A percentile compares a stretch with the other conserved stretches of the same genome.
phyloP scores from a whole-genome alignment of 1,140 invertebrate genomes.

The Parasteatoda tepidariorum region DNA sequence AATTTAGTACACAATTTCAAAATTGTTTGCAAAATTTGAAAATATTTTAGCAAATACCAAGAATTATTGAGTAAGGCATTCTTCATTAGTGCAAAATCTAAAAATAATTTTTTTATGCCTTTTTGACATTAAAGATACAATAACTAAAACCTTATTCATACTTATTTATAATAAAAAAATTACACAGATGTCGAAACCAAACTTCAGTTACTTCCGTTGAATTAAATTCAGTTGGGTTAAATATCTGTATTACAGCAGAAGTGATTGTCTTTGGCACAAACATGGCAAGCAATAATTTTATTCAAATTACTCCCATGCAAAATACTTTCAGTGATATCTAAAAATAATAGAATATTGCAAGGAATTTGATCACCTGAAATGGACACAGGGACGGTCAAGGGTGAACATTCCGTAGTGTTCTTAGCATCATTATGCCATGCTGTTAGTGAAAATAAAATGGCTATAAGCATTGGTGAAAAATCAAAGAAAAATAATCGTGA shows the following conservation, averaged over 20 bases:
- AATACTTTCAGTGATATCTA: slow-evolving; percentile 5
- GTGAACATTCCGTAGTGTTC: slow-evolving; percentile 58
- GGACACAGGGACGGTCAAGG: slow-evolving; percentile 59
- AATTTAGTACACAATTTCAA: too few species aligned
- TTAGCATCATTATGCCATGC: slow-evolving; percentile 62
- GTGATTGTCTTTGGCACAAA: not conserved
- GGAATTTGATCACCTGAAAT: slow-evolving; percentile 56
- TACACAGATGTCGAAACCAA: too few species aligned
- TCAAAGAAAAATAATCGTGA: slow-evolving; percentile 12
- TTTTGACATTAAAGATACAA: too few species aligned
- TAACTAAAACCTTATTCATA: too few species aligned
- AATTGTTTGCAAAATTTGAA: too few species aligned
- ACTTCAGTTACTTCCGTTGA: too few species aligned
- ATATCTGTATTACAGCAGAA: not conserved
- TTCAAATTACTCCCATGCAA: not conserved
- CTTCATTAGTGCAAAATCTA: too few species aligned
- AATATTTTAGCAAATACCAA: too few species aligned
- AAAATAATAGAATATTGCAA: slow-evolving; percentile 5
- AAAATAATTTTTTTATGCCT: too few species aligned
- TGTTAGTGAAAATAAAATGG: slow-evolving; percentile 58
- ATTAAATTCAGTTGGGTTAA: too few species aligned
- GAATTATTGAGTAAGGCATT: too few species aligned
- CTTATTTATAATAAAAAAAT: too few species aligned
- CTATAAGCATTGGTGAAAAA: slow-evolving; percentile 26
- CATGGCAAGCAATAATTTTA: not conserved